Conservation (phyloP, 2,113 vertebrate genomes). For the Podarcis cretensis region DNA sequence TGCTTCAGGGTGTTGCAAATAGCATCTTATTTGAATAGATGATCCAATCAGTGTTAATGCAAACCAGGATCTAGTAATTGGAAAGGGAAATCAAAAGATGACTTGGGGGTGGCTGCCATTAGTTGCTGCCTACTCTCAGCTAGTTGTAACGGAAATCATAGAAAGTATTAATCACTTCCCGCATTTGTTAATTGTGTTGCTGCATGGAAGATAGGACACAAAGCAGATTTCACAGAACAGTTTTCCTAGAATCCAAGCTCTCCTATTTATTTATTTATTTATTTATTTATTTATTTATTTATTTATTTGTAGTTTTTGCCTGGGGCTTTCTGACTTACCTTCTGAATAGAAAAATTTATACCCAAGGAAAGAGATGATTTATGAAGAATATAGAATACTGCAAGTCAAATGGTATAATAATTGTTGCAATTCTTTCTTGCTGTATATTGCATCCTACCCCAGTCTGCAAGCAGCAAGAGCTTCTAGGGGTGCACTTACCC, state of each 20-base stretch:
- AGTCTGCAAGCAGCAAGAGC: background rate
- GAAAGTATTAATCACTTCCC: background rate
- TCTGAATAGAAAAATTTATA: background rate
- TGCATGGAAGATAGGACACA: background rate
- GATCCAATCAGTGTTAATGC: background rate
- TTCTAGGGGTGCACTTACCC: too few relatives aligned
- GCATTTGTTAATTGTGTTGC: background rate
- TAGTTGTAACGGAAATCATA: background rate
- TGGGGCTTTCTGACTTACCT: background rate
- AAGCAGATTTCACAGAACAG: background rate
- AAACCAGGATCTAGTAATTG: background rate
- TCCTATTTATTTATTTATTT: too few relatives aligned
- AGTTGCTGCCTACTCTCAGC: background rate
- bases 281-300: too few relatives aligned
- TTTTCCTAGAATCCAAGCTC: background rate
- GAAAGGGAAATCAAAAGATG: background rate
- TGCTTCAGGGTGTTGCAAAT: background rate
- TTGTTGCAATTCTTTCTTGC: background rate
- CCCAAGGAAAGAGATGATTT: background rate
- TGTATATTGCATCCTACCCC: background rate
- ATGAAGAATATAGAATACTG: background rate
- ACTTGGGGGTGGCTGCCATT: background rate
- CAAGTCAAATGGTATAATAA: background rate
- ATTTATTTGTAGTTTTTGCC: background rate
- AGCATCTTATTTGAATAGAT: background rate